Conservation (phyloP, 2,113 vertebrate genomes). For the Neolamprologus sp. region DNA sequence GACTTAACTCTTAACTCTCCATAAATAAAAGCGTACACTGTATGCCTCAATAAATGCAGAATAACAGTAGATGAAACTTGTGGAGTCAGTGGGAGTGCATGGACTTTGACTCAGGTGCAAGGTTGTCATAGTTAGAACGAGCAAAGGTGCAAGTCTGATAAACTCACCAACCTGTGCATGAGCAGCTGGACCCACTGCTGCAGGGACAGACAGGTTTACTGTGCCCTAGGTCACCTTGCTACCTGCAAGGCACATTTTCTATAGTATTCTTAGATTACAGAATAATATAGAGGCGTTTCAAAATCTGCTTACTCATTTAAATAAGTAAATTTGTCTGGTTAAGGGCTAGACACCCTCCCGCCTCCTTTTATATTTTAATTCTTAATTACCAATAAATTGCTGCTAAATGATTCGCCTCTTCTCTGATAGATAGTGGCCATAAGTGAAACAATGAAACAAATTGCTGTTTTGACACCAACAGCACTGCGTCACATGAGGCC, state of each 20-base stretch:
- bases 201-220: neutral
- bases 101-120: conserved; percentile 24
- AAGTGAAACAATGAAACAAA: neutral
- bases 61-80: neutral
- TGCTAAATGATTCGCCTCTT: neutral
- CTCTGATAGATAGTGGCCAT: neutral
- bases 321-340: neutral
- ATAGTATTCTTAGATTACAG: neutral
- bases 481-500: neutral
- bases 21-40: neutral
- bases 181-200: neutral
- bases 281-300: neutral
- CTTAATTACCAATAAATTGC: neutral
- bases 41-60: neutral
- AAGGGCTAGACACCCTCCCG: neutral
- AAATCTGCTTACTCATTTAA: neutral
- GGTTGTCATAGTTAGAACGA: neutral
- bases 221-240: conserved; percentile 5
- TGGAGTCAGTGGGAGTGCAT: neutral
- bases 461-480: neutral
- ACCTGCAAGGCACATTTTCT: neutral
- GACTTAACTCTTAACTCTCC: neutral
- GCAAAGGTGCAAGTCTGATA: conserved; percentile 24
- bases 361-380: neutral
- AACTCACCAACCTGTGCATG: neutral